Evolutionary conservation across 2,113 vertebrate species (phyloP), one percentile per base, ranked within the genome.

Genomic region (Cyphotilapia sp.): DNA sequence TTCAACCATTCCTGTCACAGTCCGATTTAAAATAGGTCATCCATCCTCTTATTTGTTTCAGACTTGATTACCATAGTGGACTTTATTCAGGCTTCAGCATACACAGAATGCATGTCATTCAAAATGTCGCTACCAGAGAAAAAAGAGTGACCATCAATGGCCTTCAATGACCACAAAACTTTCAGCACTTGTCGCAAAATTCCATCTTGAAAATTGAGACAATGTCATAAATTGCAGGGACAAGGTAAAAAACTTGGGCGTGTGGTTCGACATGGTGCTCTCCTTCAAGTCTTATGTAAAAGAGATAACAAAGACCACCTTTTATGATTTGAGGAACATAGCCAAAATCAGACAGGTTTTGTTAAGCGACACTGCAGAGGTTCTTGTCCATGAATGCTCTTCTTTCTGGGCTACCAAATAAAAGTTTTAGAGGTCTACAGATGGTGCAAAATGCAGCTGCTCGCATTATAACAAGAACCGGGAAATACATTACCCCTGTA

Each of bases 1-100:
- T 38, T 8, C 61, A 13, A 0, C 33, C 0, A 66, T 38, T 38
- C 10, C 33, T 66, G 61, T 66, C 33, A 66, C 19, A 22, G 10
- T 66, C 33, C 2, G 1, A 66, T 66, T 66, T 0, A 13, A 12
- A 66, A 66, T 38, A n/a, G 33, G 33, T 66, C 19, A 13, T 66
- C 33, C 0, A 66, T 66, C 61, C 19, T 66, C 61, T 22, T 0
- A 66, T 38, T 38, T 38, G 33, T 0, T 66, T 38, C 61, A n/a
- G 7, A 38, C 19, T 66, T 38, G 33, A 66, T 66, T 66, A 66
- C 33, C 10, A 66, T 66, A 66, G 33, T 38, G 33, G 33, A 66
- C 61, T 66, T 66, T 13, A 38, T 66, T 38, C 61, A 22, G 61
- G 61, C 61, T 66, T 66, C 1, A 66, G 31, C 61, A 35, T 35